Evolutionary conservation across 2,797 vertebrate genomes (phyloP).

Genomic region (Anguilla obscura): DNA sequence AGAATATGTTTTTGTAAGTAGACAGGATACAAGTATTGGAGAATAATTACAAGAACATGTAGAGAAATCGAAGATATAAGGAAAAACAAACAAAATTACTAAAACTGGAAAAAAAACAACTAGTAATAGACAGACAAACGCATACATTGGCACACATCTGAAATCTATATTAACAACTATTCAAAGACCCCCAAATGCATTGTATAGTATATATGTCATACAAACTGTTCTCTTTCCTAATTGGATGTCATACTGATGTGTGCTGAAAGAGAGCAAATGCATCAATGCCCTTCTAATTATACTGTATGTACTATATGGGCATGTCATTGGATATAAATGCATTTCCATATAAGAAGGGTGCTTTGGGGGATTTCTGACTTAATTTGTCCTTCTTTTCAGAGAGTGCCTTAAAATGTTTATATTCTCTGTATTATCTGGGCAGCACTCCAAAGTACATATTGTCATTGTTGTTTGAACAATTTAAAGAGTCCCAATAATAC

Average conservation of each 20-base stretch:
- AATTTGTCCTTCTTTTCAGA: background rate
- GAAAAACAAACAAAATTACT: background rate
- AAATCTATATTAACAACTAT: background rate
- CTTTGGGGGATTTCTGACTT: background rate
- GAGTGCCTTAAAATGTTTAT: background rate
- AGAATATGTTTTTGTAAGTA: background rate
- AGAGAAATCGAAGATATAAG: background rate
- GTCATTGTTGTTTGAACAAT: background rate
- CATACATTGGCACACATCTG: background rate
- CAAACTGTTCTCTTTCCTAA: background rate
- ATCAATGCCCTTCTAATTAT: background rate
- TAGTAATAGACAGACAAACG: background rate
- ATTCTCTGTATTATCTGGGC: background rate
- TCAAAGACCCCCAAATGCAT: background rate
- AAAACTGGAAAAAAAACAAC: background rate
- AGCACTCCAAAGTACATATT: background rate
- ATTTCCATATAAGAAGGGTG: background rate
- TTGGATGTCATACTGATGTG: background rate
- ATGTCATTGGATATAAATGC: background rate
- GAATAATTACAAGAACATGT: background rate
- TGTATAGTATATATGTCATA: background rate
- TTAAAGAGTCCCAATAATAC: background rate
- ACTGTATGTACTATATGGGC: background rate
- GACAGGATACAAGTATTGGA: background rate
- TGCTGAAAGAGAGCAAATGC: background rate